Base-by-base conservation (phyloP, 53 echinoderm and acorn worm species). In the Paracentrotus lividus region DNA sequence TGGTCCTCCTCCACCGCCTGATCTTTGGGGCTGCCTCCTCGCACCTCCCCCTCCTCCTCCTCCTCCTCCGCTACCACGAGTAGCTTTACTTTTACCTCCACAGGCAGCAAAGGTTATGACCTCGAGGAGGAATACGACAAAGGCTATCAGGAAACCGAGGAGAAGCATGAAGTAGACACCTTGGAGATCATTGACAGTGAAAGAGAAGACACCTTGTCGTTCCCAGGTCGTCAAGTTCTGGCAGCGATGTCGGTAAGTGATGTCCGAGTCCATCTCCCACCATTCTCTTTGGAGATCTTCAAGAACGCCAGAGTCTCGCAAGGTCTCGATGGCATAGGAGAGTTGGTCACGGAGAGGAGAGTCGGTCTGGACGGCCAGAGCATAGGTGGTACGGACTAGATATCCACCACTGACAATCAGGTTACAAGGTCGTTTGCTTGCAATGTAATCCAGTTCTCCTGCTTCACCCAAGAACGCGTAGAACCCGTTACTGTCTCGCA, bases 401-500 rank as follows among this genome's bases (percentile, higher is more conserved):
- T 94, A 96, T 36, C 96, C 97, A 55, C 97, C 96, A 14, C 96
- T 94, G 0, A 99, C 96, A 27, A 96, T 85, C 56, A 99, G 93
- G 76, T 97, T 94, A 72, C 99, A 99, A 8, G 97, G 97, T 26
- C 52, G 90, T 93, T 97, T 95, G 96, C 96, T 96, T 31, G 96
- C 99, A n/a, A 88, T 56, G 92, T 90, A 99, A 24, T 89, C 85
- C 44, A 99, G 90, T 65, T 95, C 96, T 8, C 90, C 96, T 47
- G 97, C 96, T 87, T 99, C 99, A 34, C 97, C 99, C 40, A 99
- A 94, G 94, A 97, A 99, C 0, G 99, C 97, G 64, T 96, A 99
- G 38, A 77, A 88, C 24, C 99, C 99, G 53, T 96, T 97, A 54
- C 72, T 93, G 1, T 94, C 85, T 21, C 97, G 95, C 40, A 99